Evolutionary conservation across 2,797 vertebrate species (phyloP), one percentile per base, ranked within the genome.

Genomic region (Thalassophryne amazonica): DNA sequence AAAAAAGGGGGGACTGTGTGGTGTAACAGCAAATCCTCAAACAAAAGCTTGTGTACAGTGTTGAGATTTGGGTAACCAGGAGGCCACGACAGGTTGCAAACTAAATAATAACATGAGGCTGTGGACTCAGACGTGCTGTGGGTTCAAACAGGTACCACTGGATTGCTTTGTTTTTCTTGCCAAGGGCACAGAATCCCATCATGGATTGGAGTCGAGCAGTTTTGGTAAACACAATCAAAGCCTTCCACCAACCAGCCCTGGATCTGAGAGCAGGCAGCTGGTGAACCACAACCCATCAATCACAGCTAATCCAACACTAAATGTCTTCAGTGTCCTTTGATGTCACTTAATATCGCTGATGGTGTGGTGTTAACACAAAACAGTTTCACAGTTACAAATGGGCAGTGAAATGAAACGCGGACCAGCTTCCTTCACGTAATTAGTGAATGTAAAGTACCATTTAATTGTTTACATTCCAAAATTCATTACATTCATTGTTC

Each of bases 191-290:
- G 20, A 79, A 72, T 68, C 73, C 48, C 66, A 40, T 53, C 15
- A 10, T 13, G 14, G 12, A 48, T 47, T 13, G 25, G 21, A 67
- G 57, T 15, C 1, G 27, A 51, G 56, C 35, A 35, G 54, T 55
- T 60, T 29, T 24, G 40, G 67, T 67, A 73, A 86, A 88, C 73
- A 84, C 43, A 65, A 77, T 79, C 79, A 80, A 74, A 80, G 73
- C 50, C 54, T 54, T 53, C 55, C 63, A 51, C 45, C 45, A 48
- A 50, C 41, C 46, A 40, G 71, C 65, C 37, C 42, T 55, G 83
- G 59, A 87, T 77, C 62, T 80, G 59, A 83, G 60, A 31, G 45
- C 56, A 71, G 51, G 61, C 76, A 64, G 39, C 36, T 67, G 68
- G 66, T 47, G 43, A 80, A 82, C 73, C 76, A 36, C 61, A 64